Conservation (phyloP, 2,888 invertebrate genomes). For the Tortrix viridana region DNA sequence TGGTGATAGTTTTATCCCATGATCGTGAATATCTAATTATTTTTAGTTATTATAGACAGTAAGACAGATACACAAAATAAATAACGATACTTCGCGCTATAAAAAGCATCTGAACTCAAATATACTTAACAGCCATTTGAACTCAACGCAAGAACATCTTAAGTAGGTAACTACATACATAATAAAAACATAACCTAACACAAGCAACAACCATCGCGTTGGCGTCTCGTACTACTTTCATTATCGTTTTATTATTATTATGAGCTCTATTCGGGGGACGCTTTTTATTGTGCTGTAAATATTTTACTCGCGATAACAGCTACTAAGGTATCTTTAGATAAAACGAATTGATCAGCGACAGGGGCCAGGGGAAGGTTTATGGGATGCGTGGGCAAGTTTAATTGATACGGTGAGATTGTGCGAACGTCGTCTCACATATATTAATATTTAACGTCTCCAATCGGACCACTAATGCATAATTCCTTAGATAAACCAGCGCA, state of each 20-base stretch:
- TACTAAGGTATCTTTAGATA: conserved; percentile 66
- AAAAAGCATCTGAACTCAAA: too few relatives aligned
- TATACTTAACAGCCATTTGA: too few relatives aligned
- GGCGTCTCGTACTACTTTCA: conserved; percentile 58
- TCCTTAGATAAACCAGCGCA: conserved; percentile 53
- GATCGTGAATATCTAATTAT: too few relatives aligned
- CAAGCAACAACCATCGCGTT: conserved; percentile 32
- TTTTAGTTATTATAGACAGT: too few relatives aligned
- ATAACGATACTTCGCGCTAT: too few relatives aligned
- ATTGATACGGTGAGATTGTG: conserved; percentile 75
- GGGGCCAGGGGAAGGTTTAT: conserved; percentile 64
- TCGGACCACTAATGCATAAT: conserved; percentile 62
- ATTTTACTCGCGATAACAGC: conserved; percentile 78
- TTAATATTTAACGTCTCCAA: conserved; percentile 69
- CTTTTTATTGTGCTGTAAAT: conserved; percentile 81
- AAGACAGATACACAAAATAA: too few relatives aligned
- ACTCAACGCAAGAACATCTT: background rate
- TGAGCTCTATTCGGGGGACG: conserved; percentile 72
- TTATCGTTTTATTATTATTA: conserved; percentile 72
- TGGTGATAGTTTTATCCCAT: too few relatives aligned
- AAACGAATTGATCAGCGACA: conserved; percentile 78
- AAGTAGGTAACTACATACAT: too few relatives aligned
- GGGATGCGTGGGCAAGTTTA: conserved; percentile 72
- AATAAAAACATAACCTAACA: conserved; percentile 29
- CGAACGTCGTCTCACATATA: conserved; percentile 65